Percentiles rank a stretch among this genome's conserved stretches.
These are phyloP conservation scores for Moxostoma hubbsi DNA, from an alignment of 2,797 vertebrate species.

Conservation along the genomic window DNA sequence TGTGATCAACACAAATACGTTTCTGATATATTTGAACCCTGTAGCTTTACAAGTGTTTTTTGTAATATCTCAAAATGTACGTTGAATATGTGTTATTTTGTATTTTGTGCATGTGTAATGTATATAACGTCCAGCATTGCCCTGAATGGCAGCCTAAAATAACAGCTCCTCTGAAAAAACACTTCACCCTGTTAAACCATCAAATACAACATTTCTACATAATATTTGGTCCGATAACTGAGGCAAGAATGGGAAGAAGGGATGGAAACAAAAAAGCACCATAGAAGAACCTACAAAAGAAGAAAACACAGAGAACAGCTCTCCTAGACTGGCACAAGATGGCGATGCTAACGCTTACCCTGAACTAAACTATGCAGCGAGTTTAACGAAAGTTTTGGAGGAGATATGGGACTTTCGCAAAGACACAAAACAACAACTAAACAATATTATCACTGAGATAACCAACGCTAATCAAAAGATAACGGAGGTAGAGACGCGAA, in stretches of 20 bases:
- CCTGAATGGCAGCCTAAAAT: not conserved
- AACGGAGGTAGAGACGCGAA: constrained; percentile 28
- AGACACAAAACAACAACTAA: constrained; percentile 30
- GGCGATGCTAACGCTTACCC: not conserved
- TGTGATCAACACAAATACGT: too few relatives aligned
- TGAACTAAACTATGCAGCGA: not conserved
- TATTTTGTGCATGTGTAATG: too few relatives aligned
- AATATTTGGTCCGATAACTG: not conserved
- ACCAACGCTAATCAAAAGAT: constrained; percentile 29
- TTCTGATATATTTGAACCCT: too few relatives aligned
- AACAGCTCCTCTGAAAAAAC: too few relatives aligned
- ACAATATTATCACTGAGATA: constrained; percentile 22
- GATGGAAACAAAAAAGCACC: constrained; percentile 24
- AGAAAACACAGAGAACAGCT: too few relatives aligned
- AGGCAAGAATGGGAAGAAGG: constrained; percentile 8
- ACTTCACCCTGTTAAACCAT: constrained; percentile 6
- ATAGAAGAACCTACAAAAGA: constrained; percentile 1
- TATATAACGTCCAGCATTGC: too few relatives aligned
- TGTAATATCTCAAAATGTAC: too few relatives aligned
- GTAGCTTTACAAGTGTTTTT: too few relatives aligned
- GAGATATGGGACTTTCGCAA: too few relatives aligned
- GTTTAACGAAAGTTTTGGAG: constrained; percentile 14
- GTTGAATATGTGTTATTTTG: too few relatives aligned
- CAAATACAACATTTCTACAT: constrained; percentile 12
- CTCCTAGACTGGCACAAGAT: constrained; percentile 4